Base-by-base conservation (phyloP, 2,888 invertebrate genomes). In the Trachelus iudaicus region DNA sequence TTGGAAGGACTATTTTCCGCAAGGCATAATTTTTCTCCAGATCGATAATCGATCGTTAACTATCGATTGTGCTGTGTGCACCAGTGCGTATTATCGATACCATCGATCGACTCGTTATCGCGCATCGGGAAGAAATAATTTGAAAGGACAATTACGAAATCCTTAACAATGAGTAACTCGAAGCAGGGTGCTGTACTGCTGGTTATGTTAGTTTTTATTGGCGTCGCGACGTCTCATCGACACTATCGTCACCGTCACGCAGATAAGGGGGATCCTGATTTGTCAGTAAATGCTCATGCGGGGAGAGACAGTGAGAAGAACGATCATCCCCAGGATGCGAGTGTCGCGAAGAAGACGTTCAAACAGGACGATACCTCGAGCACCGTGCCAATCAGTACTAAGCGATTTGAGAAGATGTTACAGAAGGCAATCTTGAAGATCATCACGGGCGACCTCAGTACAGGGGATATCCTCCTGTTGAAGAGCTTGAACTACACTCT, bases 401-500 rank as follows among this genome's bases (percentile, higher is more conserved):
- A 83, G 75, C 86, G 87, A 75, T 81, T 90, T 68, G 88, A 91
- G 74, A 89, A 89, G 77, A 91, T 91, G 91, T 74, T 91, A 82
- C 87, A 89, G 78, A 90, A 91, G 77, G 91, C 91, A 0, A 89
- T 91, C 11, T 73, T 90, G 13, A 88, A 90, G 82, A 90, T 91
- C 69, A 91, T 91, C 77, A 88, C 87, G 11, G 91, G 91, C 4
- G 89, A 91, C 6, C 83, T 91, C 23, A 89, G 85, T 69, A 84
- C 87, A 0, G 87, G 89, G 0, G 89, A 91, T 75, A 85, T 90
- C 85, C 78, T 85, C 15, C 79, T 91, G 40, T 80, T 91, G 35
- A 90, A 89, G 76, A 90, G 89, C 40, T 80, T 91, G 31, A 90
- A 91, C 77, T 91, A 90, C 83, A 90, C 86, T 40, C 81, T 87